Evolutionary conservation across 2,113 vertebrate species (phyloP), one percentile per base, ranked within the genome.

Genomic region (Microcebus tavaratra): DNA sequence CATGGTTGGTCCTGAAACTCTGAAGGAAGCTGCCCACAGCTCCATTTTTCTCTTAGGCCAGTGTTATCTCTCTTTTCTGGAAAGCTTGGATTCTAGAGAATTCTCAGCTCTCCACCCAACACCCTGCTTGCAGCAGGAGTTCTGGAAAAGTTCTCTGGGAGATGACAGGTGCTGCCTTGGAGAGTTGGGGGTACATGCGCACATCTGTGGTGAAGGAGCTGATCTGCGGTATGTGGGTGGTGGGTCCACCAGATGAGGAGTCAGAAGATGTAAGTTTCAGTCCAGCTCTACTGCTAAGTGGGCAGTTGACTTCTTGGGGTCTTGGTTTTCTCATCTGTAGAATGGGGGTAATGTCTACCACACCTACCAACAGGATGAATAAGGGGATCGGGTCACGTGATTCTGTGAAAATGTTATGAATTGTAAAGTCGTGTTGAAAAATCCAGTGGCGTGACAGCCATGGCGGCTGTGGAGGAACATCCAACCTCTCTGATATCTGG

Each of bases 291-390:
- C 45, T 18, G 48, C 80, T 48, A 42, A 85, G 20, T 36, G 8
- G 25, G 25, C 68, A 14, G 61, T 88, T 89, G 45, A 83, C n/a
- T 90, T 63, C 27, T 39, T 57, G 8, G 14, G 61, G 27, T 48
- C 78, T 85, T 29, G 14, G 42, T 67, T 90, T 97, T 94, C 85
- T 92, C 59, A 73, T 88, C 59, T 94, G 23, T 67, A 61, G 96
- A 92, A 92, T 31, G 39, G 75, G 20, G 25, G 14, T 55, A 8
- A 42, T 31, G 42, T 79, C n/a, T 21, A 36, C 48, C 21, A 9
- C 88, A 61, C 78, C 59, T 57, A 8, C 25, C 14, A 63, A 14
- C 7, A 8, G 36, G 34, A 36, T 55, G 1, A 36, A 27, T 57
- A 65, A 92, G 83, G 80, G 53, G 76, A 76, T 59, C 14, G 1